Conservation (phyloP, 1,140 invertebrate genomes). For the Matsumurasca onukii region DNA sequence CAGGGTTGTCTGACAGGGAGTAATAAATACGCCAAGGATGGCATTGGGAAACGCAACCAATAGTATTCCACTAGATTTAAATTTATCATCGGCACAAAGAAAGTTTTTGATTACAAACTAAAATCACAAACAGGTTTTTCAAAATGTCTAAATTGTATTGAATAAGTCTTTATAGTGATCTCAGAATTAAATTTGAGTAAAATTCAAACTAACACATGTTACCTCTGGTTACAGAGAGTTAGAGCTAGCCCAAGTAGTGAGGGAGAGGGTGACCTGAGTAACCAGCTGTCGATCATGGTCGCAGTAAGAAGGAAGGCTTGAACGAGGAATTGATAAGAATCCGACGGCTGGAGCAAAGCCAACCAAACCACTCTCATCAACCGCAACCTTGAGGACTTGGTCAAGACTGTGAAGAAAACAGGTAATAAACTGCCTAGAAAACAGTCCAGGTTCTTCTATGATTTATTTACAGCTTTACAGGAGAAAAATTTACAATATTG, state of each 20-base stretch:
- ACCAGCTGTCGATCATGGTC: conserved; percentile 71
- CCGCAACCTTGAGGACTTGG: conserved; percentile 72
- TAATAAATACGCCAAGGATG: too few relatives aligned
- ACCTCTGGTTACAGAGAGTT: conserved; percentile 52
- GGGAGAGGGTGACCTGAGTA: conserved; percentile 66
- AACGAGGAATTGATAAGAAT: conserved; percentile 74
- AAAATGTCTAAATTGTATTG: not conserved
- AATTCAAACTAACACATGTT: not conserved
- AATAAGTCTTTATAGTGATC: not conserved
- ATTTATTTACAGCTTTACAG: too few relatives aligned
- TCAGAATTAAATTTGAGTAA: not conserved
- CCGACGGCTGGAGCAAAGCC: conserved; percentile 72
- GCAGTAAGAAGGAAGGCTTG: conserved; percentile 72
- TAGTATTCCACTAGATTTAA: too few relatives aligned
- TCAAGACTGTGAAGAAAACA: conserved; percentile 75
- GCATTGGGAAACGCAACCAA: too few relatives aligned
- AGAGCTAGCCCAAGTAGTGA: conserved; percentile 60
- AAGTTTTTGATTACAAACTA: too few relatives aligned
- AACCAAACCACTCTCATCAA: conserved; percentile 76
- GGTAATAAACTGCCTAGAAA: too few relatives aligned
- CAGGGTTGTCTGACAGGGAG: too few relatives aligned
- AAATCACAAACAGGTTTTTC: not conserved
- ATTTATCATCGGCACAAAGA: too few relatives aligned
- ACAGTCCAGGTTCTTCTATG: too few relatives aligned
- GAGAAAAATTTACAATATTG: too few relatives aligned